Conservation (phyloP, 30 jellyfish, hydroid and myxozoan species). For the Pelagia noctiluca region DNA sequence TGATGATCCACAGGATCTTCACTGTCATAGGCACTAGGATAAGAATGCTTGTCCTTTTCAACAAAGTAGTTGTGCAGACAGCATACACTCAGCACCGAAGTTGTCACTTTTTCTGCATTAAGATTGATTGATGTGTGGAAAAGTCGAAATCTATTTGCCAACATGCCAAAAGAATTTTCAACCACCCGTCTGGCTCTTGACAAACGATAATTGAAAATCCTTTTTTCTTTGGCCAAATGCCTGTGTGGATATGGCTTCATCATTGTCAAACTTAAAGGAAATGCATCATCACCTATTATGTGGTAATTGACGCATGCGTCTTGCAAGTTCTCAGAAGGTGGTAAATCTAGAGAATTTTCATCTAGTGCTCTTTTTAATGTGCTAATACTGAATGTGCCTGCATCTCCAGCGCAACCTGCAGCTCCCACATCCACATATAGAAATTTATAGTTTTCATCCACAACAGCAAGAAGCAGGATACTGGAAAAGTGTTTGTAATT, state of each 20-base stretch:
- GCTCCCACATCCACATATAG: slow-evolving; percentile 14
- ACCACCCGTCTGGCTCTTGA: slow-evolving; percentile 14
- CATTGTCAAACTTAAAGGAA: background rate
- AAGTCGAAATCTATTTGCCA: background rate
- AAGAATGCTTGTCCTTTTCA: background rate
- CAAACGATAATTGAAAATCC: background rate
- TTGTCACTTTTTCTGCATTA: background rate
- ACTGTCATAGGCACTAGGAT: background rate
- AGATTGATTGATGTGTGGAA: background rate
- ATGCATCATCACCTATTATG: slow-evolving; percentile 24
- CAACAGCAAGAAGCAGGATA: background rate
- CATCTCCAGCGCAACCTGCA: slow-evolving; percentile 13
- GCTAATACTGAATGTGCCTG: background rate
- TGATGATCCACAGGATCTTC: slow-evolving; percentile 9
- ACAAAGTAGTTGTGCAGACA: slow-evolving; percentile 23
- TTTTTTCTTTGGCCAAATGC: slow-evolving; percentile 3
- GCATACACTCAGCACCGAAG: background rate
- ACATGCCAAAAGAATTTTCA: slow-evolving; percentile 5
- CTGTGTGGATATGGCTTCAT: slow-evolving; percentile 20
- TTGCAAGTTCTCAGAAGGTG: background rate
- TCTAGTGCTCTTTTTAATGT: slow-evolving; percentile 5
- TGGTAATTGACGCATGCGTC: background rate
- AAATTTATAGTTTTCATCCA: slow-evolving; percentile 16
- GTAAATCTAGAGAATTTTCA: background rate
- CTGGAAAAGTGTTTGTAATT: slow-evolving; percentile 36